phyloP scores from a whole-genome alignment of 1,140 invertebrate genomes.

The Wasmannia auropunctata region DNA sequence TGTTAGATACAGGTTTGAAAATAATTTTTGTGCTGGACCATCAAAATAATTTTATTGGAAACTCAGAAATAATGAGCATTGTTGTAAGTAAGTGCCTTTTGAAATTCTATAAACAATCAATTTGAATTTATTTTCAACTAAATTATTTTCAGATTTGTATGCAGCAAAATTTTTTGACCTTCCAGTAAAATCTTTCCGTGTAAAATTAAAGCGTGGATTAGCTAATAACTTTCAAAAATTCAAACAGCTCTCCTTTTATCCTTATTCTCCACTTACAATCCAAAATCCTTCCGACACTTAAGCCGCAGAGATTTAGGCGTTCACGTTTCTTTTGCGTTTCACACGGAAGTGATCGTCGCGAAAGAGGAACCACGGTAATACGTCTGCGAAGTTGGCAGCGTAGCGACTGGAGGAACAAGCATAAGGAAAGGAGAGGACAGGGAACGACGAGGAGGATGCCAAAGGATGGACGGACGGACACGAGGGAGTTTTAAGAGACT shows the following conservation, averaged over 20 bases:
- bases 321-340: not conserved
- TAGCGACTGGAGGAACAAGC: slow-evolving; percentile 7
- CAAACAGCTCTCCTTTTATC: not conserved
- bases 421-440: not conserved
- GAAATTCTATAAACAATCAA: no score
- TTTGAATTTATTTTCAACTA: no score
- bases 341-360: slow-evolving; percentile 1
- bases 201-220: not conserved
- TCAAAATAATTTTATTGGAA: no score
- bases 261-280: not conserved
- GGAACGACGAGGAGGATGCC: slow-evolving; percentile 3
- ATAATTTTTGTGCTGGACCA: no score
- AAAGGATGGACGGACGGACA: slow-evolving; percentile 51
- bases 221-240: not conserved
- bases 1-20: no score
- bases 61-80: no score
- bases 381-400: slow-evolving; percentile 30
- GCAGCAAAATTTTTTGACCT: no score
- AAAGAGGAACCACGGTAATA: slow-evolving; percentile 14
- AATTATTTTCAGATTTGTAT: no score
- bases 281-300: not conserved
- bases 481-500: slow-evolving; percentile 72
- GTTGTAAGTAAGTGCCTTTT: no score
- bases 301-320: not conserved
- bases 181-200: no score